Evolutionary conservation across 1,140 invertebrate genomes (phyloP).

Genomic region (Drosophila parvula): DNA sequence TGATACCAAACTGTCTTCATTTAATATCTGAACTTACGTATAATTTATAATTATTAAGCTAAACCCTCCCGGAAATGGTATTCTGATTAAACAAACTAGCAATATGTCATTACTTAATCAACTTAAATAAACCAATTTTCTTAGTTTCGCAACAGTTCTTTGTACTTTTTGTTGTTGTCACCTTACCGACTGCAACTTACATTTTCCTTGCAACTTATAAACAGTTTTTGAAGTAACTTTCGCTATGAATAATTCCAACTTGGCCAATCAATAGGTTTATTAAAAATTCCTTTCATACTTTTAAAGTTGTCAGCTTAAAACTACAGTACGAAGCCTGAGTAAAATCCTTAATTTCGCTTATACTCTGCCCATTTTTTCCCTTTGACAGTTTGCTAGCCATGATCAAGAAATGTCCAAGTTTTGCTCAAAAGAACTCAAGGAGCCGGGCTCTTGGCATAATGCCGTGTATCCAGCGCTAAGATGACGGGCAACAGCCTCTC

Average conservation of each 20-base stretch:
- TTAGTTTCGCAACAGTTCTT: background rate
- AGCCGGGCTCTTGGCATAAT: conserved; percentile 23
- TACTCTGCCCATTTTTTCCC: conserved; percentile 5
- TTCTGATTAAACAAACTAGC: background rate
- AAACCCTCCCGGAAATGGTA: too few species aligned
- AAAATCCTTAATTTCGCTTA: background rate
- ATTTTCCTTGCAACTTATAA: background rate
- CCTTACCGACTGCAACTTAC: background rate
- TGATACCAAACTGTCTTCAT: background rate
- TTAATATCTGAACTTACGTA: background rate
- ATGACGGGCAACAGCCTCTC: conserved; percentile 50
- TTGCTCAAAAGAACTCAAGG: conserved; percentile 14
- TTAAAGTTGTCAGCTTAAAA: background rate
- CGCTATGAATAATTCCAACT: conserved; percentile 6
- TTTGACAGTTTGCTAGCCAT: conserved; percentile 4
- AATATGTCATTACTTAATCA: background rate
- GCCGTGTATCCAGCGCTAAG: conserved; percentile 30
- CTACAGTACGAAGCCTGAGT: background rate
- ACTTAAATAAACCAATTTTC: background rate
- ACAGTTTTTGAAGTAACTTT: conserved; percentile 1
- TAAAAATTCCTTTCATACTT: conserved; percentile 7
- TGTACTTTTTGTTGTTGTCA: background rate
- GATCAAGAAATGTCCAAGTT: conserved; percentile 24
- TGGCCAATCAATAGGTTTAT: conserved; percentile 4
- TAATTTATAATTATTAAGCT: background rate